phyloP scores from a whole-genome alignment of 2,797 vertebrate species.

The Pangasius larnaudii region DNA sequence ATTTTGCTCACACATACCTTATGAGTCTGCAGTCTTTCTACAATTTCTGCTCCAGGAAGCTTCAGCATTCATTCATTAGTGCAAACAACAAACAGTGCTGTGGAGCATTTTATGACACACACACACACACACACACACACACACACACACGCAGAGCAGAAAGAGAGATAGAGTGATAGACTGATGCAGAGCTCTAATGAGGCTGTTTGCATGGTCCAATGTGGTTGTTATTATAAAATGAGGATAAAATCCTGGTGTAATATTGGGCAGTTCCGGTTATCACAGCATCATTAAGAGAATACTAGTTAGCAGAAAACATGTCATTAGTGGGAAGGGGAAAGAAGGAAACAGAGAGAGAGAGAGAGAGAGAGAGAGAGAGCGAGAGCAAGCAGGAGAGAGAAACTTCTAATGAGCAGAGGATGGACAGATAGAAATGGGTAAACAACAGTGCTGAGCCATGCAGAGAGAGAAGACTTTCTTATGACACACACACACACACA shows the following conservation, averaged over 20 bases:
- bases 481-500: slow-evolving; percentile 32
- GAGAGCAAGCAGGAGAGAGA: slow-evolving; percentile 21
- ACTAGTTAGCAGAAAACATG: slow-evolving; percentile 51
- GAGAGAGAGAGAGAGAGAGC: slow-evolving; percentile 12
- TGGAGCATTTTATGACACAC: slow-evolving; percentile 39
- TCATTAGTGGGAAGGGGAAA: slow-evolving; percentile 38
- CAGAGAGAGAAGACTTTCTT: slow-evolving; percentile 41
- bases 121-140: slow-evolving; percentile 36
- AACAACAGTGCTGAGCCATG: slow-evolving; percentile 55
- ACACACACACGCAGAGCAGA: slow-evolving; percentile 17
- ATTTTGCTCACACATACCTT: slow-evolving; percentile 6
- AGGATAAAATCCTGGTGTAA: slow-evolving; percentile 42
- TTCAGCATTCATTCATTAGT: slow-evolving; percentile 39
- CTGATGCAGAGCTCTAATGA: slow-evolving; percentile 41
- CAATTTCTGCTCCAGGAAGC: slow-evolving; percentile 25
- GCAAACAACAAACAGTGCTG: slow-evolving; percentile 35
- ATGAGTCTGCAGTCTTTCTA: slow-evolving; percentile 12
- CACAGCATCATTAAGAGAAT: slow-evolving; percentile 51
- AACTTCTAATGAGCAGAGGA: slow-evolving; percentile 47
- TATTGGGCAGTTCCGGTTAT: slow-evolving; percentile 47
- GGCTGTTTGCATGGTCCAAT: slow-evolving; percentile 50
- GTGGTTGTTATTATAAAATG: slow-evolving; percentile 49
- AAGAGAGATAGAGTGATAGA: slow-evolving; percentile 17
- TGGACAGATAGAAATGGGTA: slow-evolving; percentile 60
- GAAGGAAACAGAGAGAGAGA: background rate